Evolutionary conservation across 2,113 vertebrate genomes (phyloP).

Genomic region (Cavia aperea): DNA sequence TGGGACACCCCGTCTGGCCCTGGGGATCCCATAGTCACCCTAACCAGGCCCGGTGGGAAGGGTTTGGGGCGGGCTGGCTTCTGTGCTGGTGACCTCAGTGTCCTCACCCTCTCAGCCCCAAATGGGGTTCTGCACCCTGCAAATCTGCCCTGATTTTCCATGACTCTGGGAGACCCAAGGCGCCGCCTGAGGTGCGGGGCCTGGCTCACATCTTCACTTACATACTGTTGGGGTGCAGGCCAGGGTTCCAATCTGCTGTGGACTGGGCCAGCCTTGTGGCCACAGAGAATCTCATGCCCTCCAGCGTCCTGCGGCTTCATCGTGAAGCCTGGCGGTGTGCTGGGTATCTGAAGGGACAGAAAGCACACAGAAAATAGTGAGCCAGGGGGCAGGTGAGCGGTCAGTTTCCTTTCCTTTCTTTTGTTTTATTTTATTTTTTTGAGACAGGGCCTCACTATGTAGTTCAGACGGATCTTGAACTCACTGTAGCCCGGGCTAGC

Average conservation of each 20-base stretch:
- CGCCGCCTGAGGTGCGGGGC: neutral
- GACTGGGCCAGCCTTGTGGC: neutral
- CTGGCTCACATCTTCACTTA: neutral
- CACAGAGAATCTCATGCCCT: accelerated
- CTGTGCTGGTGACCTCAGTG: neutral
- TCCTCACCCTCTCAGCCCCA: neutral
- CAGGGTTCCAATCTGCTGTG: neutral
- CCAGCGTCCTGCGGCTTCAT: neutral
- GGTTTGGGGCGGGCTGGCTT: neutral
- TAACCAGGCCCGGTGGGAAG: constrained; percentile 20
- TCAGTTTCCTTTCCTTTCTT: neutral
- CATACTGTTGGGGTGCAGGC: neutral
- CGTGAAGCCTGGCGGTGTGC: neutral
- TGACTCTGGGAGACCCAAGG: neutral
- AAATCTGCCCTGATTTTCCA: neutral
- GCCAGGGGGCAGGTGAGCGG: neutral
- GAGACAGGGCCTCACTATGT: neutral
- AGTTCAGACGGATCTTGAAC: neutral
- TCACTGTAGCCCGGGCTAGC: neutral
- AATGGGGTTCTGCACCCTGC: neutral
- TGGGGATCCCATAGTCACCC: neutral
- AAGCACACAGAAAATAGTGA: neutral
- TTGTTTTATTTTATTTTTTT: neutral
- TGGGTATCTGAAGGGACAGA: neutral
- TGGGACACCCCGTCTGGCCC: neutral